phyloP scores from a whole-genome alignment of 1,140 invertebrate genomes.

The Zaprionus kolodkinae region DNA sequence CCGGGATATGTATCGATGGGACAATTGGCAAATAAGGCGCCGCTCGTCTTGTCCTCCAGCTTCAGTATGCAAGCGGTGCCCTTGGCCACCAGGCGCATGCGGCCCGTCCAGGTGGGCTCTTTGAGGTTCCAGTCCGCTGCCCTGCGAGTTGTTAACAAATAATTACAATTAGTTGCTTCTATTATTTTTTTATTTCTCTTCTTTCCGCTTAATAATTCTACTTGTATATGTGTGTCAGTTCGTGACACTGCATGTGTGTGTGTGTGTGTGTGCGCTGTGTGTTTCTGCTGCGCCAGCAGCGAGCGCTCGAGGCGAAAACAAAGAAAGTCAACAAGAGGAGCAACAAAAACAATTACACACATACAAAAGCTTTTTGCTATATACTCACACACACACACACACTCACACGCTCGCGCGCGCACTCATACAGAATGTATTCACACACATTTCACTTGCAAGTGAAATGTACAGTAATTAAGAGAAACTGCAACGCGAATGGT shows the following conservation, averaged over 20 bases:
- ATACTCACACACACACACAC: constrained; percentile 43
- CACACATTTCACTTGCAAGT: constrained; percentile 32
- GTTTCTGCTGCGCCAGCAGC: too few species aligned
- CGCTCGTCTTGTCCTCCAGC: constrained; percentile 97
- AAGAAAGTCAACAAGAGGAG: constrained; percentile 53
- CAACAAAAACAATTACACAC: constrained; percentile 43
- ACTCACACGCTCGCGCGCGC: constrained; percentile 25
- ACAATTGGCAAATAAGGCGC: constrained; percentile 99
- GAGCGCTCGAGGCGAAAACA: constrained; percentile 58
- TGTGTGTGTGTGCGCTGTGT: constrained; percentile 16
- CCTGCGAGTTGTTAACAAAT: constrained; percentile 85
- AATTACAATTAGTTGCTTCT: constrained; percentile 9
- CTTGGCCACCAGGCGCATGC: constrained; percentile 95
- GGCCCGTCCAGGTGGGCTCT: constrained; percentile 97
- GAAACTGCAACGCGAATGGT: constrained; percentile 47
- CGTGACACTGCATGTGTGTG: constrained; percentile 16
- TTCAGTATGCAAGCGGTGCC: constrained; percentile 94
- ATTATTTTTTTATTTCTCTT: not conserved
- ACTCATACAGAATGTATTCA: constrained; percentile 6
- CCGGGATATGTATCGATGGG: constrained; percentile 98
- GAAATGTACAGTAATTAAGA: constrained; percentile 47
- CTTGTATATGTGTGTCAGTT: constrained; percentile 24
- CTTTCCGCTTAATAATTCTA: not conserved
- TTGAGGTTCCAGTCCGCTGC: constrained; percentile 99
- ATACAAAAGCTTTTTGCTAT: constrained; percentile 46